Conservation (phyloP, 2,113 vertebrate genomes). For the Laterallus jamaicensis region DNA sequence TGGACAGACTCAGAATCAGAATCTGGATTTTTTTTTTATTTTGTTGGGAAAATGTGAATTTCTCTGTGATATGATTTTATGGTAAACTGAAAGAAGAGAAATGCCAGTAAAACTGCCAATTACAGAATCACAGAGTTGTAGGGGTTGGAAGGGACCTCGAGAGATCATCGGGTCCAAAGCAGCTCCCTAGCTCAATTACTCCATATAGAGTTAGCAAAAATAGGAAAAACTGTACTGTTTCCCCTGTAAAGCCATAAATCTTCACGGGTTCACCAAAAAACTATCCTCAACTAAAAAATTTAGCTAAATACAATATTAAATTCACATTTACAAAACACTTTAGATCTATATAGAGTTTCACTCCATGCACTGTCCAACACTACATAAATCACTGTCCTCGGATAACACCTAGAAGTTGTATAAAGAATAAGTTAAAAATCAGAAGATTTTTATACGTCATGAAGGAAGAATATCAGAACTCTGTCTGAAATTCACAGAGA, state of each 20-base stretch:
- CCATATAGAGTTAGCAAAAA: neutral
- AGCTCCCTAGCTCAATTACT: neutral
- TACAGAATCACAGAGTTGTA: too few relatives aligned
- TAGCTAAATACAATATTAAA: neutral
- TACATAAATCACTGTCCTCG: neutral
- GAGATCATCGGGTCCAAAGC: too few relatives aligned
- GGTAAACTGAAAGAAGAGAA: neutral
- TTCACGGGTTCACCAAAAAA: neutral
- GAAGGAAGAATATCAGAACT: neutral
- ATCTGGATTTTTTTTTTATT: neutral
- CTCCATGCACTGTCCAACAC: neutral
- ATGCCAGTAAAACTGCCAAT: neutral
- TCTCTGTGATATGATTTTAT: neutral
- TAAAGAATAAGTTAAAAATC: neutral
- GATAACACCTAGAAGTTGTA: neutral
- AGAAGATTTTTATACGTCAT: neutral
- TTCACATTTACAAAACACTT: neutral
- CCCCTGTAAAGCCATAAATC: neutral
- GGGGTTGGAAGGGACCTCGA: too few relatives aligned
- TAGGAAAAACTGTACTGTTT: neutral
- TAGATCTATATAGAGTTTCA: neutral
- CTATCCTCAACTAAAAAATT: neutral
- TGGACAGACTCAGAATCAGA: neutral
- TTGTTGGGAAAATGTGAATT: neutral
- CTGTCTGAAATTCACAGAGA: neutral